A percentile compares a stretch with the other conserved stretches of the same genome.
Conservation (phyloP, 30 jellyfish, hydroid and myxozoan genomes). For the Catostylus mosaicus region DNA sequence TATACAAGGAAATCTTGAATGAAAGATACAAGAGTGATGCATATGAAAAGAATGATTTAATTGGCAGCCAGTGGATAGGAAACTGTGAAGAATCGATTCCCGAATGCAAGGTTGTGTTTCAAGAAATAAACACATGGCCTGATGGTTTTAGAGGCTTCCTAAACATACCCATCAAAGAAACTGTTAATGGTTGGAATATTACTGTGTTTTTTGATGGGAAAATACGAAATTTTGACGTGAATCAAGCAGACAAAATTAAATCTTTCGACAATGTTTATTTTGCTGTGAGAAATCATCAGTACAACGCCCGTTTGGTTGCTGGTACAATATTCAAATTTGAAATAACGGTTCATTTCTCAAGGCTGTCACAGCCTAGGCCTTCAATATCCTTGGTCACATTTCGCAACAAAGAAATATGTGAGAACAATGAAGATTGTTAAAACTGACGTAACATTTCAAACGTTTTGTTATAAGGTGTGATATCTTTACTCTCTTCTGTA, state of each 20-base stretch:
- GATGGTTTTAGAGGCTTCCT: conserved; percentile 64
- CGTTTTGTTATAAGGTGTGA: background rate
- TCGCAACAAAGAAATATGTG: conserved; percentile 34
- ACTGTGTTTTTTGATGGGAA: conserved; percentile 23
- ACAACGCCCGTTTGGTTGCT: conserved; percentile 15
- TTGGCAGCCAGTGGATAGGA: conserved; percentile 57
- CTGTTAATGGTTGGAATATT: conserved; percentile 53
- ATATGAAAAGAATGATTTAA: background rate
- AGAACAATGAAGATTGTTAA: background rate
- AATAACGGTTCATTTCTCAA: conserved; percentile 40
- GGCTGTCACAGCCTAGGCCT: conserved; percentile 38
- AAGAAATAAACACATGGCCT: conserved; percentile 32
- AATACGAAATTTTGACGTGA: conserved; percentile 46
- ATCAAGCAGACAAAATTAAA: conserved; percentile 50
- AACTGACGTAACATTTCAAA: background rate
- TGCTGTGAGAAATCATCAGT: conserved; percentile 39
- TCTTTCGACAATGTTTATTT: conserved; percentile 15
- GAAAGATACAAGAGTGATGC: conserved; percentile 31
- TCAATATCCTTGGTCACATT: conserved; percentile 25
- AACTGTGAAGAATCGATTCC: conserved; percentile 28
- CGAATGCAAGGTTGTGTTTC: conserved; percentile 39
- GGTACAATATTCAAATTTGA: conserved; percentile 37
- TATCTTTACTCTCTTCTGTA: background rate
- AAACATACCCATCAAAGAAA: conserved; percentile 34
- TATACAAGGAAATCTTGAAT: conserved; percentile 4